Evolutionary conservation across 2,113 vertebrate species (phyloP), one percentile per base, ranked within the genome.

Genomic region (Pomatostomus ruficeps): DNA sequence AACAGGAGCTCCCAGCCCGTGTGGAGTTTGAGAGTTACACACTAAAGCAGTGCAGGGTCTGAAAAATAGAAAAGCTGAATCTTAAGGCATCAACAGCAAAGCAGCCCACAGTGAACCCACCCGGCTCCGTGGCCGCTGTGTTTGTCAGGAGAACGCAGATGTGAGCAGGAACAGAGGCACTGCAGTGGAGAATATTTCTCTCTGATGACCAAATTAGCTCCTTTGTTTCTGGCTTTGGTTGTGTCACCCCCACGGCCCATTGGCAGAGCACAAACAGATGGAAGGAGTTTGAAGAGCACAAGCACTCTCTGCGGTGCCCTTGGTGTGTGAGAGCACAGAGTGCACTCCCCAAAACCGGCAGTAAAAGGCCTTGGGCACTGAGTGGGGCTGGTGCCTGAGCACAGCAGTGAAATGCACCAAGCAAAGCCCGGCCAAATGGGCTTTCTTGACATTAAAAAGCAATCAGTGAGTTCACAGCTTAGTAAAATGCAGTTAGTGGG

Each of bases 261-360:
- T 94, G 91, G 86, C 74, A 79, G 63, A 89, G 89, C 70, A 78
- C 74, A 93, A 87, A 58, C 86, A 92, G 91, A 95, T 87, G 70
- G 89, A 89, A 82, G 73, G 74, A 33, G 88, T 79, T 43, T 36
- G 85, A 62, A 85, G 74, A 92, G 91, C 46, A 51, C 16, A 87
- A 87, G 46, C 3, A 5, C 77, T 93, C 92, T 87, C 95, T 82
- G 62, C 91, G 77, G 88, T 16, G 36, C 70, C 70, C 77, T 95
- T 83, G 43, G 7, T 65, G 55, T 72, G 46, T 49, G 80, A 95
- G 49, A 91, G 78, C 48, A 12, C 19, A 2, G 80, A 87, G 67
- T 10, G 61, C 85, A 36, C 83, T 55, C 79, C 87, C 75, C 61
- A 75, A 84, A 95, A 48, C 20, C 71, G 51, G 13, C 84, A 35